These are phyloP conservation scores for Dryobotodes eremita DNA, from an alignment of 2,888 invertebrate species.

Conservation along the genomic window DNA sequence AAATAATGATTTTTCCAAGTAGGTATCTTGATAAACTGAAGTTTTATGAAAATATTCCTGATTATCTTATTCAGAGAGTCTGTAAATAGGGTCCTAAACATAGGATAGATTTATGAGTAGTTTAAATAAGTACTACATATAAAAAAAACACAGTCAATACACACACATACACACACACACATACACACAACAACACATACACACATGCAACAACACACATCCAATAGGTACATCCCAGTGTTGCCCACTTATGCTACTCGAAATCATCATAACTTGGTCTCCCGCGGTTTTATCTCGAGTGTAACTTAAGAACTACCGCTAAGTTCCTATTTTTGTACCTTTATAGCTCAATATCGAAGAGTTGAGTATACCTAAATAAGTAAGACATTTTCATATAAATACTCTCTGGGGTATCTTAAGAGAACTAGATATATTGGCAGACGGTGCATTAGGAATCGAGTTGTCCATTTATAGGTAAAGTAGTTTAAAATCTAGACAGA, in stretches of 20 bases:
- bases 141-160: no score
- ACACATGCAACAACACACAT: no score
- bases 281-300: constrained; percentile 1
- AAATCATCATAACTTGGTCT: background rate
- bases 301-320: constrained; percentile 8
- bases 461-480: background rate
- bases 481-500: background rate
- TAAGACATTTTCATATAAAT: background rate
- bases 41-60: background rate
- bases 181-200: no score
- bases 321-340: background rate
- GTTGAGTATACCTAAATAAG: background rate
- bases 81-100: no score
- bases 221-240: background rate
- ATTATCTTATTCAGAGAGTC: background rate
- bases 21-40: background rate
- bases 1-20: no score
- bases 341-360: constrained; percentile 15
- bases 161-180: no score
- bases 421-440: background rate
- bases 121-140: background rate
- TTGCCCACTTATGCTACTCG: constrained; percentile 1
- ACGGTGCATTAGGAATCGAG: background rate
- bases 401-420: background rate
- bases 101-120: no score